Percentiles rank a stretch among this genome's conserved stretches.
Conservation (phyloP, 2,888 invertebrate genomes). For the Drosophila flavopinicola region DNA sequence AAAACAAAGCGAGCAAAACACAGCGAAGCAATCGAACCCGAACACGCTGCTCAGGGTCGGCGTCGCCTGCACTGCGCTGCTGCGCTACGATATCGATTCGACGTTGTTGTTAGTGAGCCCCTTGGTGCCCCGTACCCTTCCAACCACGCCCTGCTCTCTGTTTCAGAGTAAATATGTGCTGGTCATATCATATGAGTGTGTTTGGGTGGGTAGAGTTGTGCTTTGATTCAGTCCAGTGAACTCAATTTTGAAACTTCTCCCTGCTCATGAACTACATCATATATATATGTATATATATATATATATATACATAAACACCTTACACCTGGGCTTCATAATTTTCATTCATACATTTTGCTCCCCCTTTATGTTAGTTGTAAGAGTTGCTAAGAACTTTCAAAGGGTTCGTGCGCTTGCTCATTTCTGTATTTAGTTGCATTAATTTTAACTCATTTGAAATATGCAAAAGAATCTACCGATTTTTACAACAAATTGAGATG, state of each 20-base stretch:
- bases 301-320: neutral
- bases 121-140: constrained; percentile 5
- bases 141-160: constrained; percentile 44
- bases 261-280: constrained; percentile 45
- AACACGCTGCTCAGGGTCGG: constrained; percentile 58
- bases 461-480: too few species aligned
- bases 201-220: constrained; percentile 14
- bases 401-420: neutral
- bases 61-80: constrained; percentile 22
- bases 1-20: constrained; percentile 19
- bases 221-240: constrained; percentile 61
- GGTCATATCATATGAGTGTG: constrained; percentile 24
- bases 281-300: neutral
- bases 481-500: too few species aligned
- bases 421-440: neutral
- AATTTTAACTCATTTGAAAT: neutral
- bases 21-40: constrained; percentile 42
- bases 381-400: constrained; percentile 3
- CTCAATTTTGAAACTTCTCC: constrained; percentile 47
- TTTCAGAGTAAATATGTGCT: constrained; percentile 34
- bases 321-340: constrained; percentile 16
- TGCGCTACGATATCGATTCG: constrained; percentile 58
- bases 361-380: neutral
- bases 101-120: constrained; percentile 3
- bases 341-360: neutral